Evolutionary conservation across 2,113 vertebrate genomes (phyloP).

Genomic region (Paracanthobrama guichenoti): DNA sequence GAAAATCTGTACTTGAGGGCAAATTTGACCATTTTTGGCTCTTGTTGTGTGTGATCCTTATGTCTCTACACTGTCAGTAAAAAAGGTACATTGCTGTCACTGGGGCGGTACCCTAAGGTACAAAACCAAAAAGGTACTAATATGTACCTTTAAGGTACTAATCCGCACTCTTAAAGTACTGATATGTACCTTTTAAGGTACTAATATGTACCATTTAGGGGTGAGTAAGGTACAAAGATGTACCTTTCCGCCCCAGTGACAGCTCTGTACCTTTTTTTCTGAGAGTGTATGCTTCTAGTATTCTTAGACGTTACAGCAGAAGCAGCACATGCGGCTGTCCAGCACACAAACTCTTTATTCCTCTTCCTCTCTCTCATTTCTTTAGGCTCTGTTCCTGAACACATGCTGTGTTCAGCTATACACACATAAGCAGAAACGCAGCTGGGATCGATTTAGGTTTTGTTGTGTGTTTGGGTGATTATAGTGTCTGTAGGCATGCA

Average conservation of each 20-base stretch:
- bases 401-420: conserved; percentile 40
- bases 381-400: conserved; percentile 43
- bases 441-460: conserved; percentile 74
- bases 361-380: conserved; percentile 47
- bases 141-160: no score
- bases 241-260: no score
- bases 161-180: no score
- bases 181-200: no score
- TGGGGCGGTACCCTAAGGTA: no score
- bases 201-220: no score
- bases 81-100: no score
- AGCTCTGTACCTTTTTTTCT: no score
- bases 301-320: background rate
- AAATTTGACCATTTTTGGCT: background rate
- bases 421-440: conserved; percentile 62
- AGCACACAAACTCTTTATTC: background rate
- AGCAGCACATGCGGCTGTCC: background rate
- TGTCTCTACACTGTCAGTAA: no score
- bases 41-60: background rate
- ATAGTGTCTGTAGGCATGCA: conserved; percentile 61
- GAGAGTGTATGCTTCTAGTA: background rate
- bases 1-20: background rate
- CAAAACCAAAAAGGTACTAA: no score
- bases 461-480: conserved; percentile 65
- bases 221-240: no score